Evolutionary conservation across 1,140 invertebrate species (phyloP), one percentile per base, ranked within the genome.

Genomic region (Mizuhopecten yessoensis): DNA sequence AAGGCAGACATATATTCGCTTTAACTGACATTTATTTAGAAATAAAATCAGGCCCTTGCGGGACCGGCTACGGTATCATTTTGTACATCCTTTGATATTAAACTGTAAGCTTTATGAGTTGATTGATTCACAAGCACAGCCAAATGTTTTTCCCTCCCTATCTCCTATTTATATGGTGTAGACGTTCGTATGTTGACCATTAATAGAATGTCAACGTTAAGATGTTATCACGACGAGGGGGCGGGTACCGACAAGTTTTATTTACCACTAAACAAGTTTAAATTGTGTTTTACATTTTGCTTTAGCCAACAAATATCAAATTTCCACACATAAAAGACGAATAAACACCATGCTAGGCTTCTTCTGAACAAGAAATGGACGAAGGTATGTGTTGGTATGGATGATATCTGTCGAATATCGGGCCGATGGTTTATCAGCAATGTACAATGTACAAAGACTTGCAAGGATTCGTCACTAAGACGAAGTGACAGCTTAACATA

Each of bases 161-260:
- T 75, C 57, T 75, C 57, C n/a, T 45, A 13, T 45, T 45, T 20
- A 45, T 45, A 45, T 75, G 57, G n/a, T 75, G n/a, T 9, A n/a
- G 57, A 5, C 57, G 29, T 0, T 0, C 57, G 57, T 75, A 75
- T 75, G 57, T 17, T 75, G 57, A 75, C 57, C 57, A 75, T 75
- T 75, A 75, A 75, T 29, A n/a, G 57, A 75, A 75, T 75, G 23
- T 75, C 57, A 75, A 13, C 57, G 57, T 29, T 75, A 7, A 75
- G 57, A 75, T 75, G 17, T 13, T 75, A 75, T 75, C 57, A 75
- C n/a, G 23, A 75, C 23, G 23, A 75, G 57, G 23, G 57, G 57
- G 57, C 57, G 57, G 57, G 57, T 75, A 75, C 57, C 57, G n/a
- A 75, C 57, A 75, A n/a, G 23, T 75, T 75, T 75, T 75, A 75